These are phyloP conservation scores for Tragelaphus strepsiceros DNA, from an alignment of 2,113 vertebrate genomes.

Conservation along the genomic window DNA sequence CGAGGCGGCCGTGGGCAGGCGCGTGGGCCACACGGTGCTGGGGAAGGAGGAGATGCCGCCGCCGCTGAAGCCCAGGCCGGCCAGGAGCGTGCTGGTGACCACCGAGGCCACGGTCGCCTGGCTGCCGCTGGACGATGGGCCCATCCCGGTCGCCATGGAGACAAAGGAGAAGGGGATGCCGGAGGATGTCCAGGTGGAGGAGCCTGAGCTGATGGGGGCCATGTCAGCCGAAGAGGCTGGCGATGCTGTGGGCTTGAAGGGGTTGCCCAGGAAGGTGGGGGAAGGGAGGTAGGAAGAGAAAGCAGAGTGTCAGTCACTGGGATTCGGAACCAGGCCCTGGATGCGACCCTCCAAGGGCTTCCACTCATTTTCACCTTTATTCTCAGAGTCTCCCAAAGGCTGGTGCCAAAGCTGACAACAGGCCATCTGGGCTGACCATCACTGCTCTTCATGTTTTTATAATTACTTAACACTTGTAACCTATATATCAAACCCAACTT, in stretches of 20 bases:
- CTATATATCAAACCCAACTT: not conserved
- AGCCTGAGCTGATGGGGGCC: slow-evolving; percentile 98
- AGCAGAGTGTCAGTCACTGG: slow-evolving; percentile 69
- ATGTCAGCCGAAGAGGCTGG: slow-evolving; percentile 97
- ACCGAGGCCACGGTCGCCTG: slow-evolving; percentile 95
- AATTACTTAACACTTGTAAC: not conserved
- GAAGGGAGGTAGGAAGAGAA: slow-evolving; percentile 61
- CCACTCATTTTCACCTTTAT: not conserved
- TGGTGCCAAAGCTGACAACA: fast-evolving
- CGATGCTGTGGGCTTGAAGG: slow-evolving; percentile 91
- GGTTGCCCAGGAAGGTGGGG: not conserved
- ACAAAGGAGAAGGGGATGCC: slow-evolving; percentile 97
- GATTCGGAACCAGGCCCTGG: not conserved
- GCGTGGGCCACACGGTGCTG: slow-evolving; percentile 93
- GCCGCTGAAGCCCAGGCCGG: slow-evolving; percentile 92
- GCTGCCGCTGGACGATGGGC: slow-evolving; percentile 94
- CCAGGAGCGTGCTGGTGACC: slow-evolving; percentile 95
- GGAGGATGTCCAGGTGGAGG: slow-evolving; percentile 97
- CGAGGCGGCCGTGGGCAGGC: slow-evolving; percentile 72
- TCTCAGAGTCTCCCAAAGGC: too few relatives aligned
- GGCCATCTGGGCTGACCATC: fast-evolving
- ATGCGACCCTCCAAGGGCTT: not conserved
- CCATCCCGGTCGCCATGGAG: slow-evolving; percentile 96
- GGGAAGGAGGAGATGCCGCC: slow-evolving; percentile 95
- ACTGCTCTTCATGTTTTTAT: not conserved